Evolutionary conservation across 2,888 invertebrate genomes (phyloP), one percentile per base, ranked within the genome.

Genomic region (Erannis defoliaria): DNA sequence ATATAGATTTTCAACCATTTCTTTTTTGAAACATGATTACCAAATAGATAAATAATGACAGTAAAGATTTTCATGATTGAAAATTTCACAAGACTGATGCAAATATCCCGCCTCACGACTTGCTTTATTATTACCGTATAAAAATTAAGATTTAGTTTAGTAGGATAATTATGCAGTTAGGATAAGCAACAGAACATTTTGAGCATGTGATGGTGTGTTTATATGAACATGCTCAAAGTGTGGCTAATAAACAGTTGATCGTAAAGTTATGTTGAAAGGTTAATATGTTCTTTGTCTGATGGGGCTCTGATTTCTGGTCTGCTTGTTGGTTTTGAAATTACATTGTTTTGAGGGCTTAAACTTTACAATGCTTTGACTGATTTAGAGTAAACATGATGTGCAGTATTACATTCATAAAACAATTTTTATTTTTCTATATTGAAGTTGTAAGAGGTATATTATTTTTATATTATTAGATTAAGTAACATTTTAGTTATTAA

Each of bases 31-130:
- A 88, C 90, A 90, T 81, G 82, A 85, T 86, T 88, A 92, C 91
- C 90, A 91, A 89, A 92, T 89, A 91, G 84, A 83, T 84, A 81
- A 86, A 51, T 51, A 51, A 86, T 86, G 80, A 90, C 89, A 85
- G 89, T 89, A 86, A 89, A 83, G 82, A 89, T 89, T 89, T 91
- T 91, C 89, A 88, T 83, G 82, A 86, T 87, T 90, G 89, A 93
- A 83, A 92, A 90, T 90, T 90, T 89, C 90, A 93, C 92, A 93
- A 93, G 93, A 93, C 93, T 93, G 93, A 93, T 92, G 90, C 92
- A 92, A 93, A 93, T 93, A 89, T 93, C 93, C 93, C 93, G 93
- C 93, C 93, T 93, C 93, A 92, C 89, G 85, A 93, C 91, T 93
- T 93, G 93, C 93, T 93, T 93, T 93, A 93, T 92, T 89, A 91